A percentile compares a stretch with the other conserved stretches of the same genome.
Evolutionary conservation across 2,888 invertebrate genomes (phyloP).

Genomic region (Petrolisthes manimaculis): DNA sequence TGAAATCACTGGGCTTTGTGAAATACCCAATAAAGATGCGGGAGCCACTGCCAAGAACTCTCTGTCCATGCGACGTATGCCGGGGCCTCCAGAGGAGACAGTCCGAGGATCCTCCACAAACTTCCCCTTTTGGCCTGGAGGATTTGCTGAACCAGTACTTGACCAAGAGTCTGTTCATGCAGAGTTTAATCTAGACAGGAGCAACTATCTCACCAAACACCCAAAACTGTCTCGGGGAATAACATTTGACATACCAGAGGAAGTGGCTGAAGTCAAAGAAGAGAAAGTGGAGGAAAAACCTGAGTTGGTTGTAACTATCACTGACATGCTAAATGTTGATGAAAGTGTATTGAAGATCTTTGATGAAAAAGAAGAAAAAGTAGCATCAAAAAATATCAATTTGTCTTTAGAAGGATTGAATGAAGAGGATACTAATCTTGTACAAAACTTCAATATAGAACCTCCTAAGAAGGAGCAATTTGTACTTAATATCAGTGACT

Average conservation of each 20-base stretch:
- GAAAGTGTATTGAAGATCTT: constrained; percentile 74
- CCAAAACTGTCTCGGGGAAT: constrained; percentile 64
- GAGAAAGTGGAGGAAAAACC: constrained; percentile 11
- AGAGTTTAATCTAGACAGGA: constrained; percentile 36
- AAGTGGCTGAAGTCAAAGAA: constrained; percentile 16
- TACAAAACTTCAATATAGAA: constrained; percentile 63
- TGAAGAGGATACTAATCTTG: constrained; percentile 65
- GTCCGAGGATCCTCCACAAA: constrained; percentile 83
- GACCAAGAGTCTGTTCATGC: constrained; percentile 61
- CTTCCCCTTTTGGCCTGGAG: constrained; percentile 90
- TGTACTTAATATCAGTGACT: constrained; percentile 77
- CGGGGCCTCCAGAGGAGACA: constrained; percentile 77
- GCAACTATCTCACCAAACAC: constrained; percentile 49
- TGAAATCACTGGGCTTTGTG: constrained; percentile 69
- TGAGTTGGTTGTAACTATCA: constrained; percentile 74
- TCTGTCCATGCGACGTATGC: constrained; percentile 74
- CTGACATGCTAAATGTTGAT: constrained; percentile 76
- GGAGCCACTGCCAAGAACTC: constrained; percentile 81
- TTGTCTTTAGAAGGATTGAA: constrained; percentile 54
- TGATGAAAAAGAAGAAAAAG: constrained; percentile 67
- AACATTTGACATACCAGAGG: constrained; percentile 38
- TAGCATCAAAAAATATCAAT: neutral
- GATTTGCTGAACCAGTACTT: constrained; percentile 72
- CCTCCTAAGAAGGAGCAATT: constrained; percentile 68
- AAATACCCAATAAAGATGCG: constrained; percentile 75